These are phyloP conservation scores for Brachionus asplanchnoidis DNA, from an alignment of 1,140 invertebrate genomes.

Conservation along the genomic window DNA sequence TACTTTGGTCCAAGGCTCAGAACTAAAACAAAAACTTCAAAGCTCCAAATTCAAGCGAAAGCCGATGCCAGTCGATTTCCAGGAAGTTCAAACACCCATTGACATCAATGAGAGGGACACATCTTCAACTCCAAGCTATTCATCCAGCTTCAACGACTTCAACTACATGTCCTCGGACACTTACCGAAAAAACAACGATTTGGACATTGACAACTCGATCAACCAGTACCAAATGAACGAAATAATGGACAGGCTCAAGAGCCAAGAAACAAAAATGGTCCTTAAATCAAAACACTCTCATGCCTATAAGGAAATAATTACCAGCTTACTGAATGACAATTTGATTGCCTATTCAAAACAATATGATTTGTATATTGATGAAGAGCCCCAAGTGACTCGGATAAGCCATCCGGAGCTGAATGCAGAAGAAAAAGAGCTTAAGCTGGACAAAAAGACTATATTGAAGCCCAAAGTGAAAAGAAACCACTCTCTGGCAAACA, in stretches of 20 bases:
- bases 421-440: neutral
- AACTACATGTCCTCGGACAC: neutral
- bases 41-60: neutral
- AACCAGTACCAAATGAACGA: neutral
- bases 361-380: constrained; percentile 1
- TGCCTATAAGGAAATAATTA: neutral
- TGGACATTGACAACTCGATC: neutral
- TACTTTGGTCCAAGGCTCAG: neutral
- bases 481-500: neutral
- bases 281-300: neutral
- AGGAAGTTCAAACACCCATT: neutral
- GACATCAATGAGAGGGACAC: neutral
- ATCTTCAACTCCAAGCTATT: neutral
- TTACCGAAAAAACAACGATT: neutral
- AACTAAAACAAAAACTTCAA: neutral
- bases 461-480: neutral
- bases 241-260: neutral
- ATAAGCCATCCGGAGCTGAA: neutral
- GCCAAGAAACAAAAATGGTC: neutral
- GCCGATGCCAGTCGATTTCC: neutral
- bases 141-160: neutral
- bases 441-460: neutral
- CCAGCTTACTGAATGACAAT: neutral
- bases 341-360: constrained; percentile 8
- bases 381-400: neutral